Evolutionary conservation across 2,113 vertebrate genomes (phyloP).

Genomic region (Corythaixoides concolor): DNA sequence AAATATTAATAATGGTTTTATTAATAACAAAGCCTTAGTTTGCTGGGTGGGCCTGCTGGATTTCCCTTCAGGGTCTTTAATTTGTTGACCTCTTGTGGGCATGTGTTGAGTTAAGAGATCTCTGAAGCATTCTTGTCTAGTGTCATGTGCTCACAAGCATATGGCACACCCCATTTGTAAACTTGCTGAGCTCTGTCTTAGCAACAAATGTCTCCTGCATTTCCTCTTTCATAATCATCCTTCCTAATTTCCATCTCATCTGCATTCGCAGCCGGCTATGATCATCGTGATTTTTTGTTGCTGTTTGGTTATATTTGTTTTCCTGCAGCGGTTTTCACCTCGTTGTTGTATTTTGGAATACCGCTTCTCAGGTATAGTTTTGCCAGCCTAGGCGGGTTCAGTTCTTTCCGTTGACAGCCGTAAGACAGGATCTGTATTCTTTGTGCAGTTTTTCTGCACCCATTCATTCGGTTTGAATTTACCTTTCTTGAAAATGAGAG

Average conservation of each 20-base stretch:
- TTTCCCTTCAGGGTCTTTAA: background rate
- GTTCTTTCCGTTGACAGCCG: background rate
- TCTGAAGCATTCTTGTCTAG: background rate
- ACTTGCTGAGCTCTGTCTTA: background rate
- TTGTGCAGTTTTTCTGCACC: background rate
- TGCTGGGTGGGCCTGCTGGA: background rate
- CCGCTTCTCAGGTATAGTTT: background rate
- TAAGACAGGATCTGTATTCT: background rate
- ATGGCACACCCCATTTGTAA: background rate
- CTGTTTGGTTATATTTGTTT: background rate
- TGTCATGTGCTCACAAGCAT: background rate
- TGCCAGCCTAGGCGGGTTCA: background rate
- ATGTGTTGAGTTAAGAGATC: background rate
- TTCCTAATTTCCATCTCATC: background rate
- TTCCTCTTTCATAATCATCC: background rate
- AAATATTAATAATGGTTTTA: background rate
- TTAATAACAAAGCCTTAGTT: background rate
- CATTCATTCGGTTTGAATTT: background rate
- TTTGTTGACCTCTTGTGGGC: background rate
- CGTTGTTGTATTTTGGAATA: background rate
- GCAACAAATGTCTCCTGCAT: background rate
- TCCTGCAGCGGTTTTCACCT: fast-evolving
- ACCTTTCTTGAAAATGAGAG: background rate
- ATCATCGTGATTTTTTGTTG: background rate
- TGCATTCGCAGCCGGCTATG: background rate